Conservation (phyloP, 2,888 invertebrate species). For the Tetragonisca angustula region DNA sequence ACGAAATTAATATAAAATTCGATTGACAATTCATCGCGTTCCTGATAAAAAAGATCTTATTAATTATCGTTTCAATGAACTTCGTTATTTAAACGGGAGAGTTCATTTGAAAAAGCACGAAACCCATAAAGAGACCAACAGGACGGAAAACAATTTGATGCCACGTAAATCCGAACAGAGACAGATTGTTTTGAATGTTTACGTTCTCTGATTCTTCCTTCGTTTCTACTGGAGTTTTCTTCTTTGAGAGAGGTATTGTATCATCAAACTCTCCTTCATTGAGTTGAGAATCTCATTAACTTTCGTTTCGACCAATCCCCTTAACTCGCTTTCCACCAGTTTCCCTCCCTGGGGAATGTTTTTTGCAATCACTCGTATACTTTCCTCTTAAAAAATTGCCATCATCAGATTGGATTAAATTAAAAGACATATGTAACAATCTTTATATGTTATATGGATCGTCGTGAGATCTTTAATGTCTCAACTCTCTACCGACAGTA, state of each 20-base stretch:
- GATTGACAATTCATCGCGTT: not conserved
- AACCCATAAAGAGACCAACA: not conserved
- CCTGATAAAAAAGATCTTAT: not conserved
- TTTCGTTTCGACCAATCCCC: not conserved
- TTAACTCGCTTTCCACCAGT: not conserved
- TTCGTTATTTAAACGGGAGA: not conserved
- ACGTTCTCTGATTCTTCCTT: not conserved
- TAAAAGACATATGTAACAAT: too few species aligned
- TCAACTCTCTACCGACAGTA: too few species aligned
- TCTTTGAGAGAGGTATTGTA: not conserved
- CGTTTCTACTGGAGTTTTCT: not conserved
- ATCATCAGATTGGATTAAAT: too few species aligned
- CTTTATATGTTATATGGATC: too few species aligned
- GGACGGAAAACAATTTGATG: not conserved
- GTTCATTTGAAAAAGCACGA: not conserved
- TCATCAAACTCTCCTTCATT: constrained; percentile 20
- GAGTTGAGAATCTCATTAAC: constrained; percentile 17
- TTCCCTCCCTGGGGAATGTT: not conserved
- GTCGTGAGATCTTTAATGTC: too few species aligned
- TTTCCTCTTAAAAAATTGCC: not conserved
- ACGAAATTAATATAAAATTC: not conserved
- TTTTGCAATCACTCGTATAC: too few species aligned
- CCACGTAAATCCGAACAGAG: not conserved
- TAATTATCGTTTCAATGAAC: not conserved
- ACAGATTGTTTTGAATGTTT: not conserved